Evolutionary conservation across 2,888 invertebrate species (phyloP).

Genomic region (Ophion ellenae): DNA sequence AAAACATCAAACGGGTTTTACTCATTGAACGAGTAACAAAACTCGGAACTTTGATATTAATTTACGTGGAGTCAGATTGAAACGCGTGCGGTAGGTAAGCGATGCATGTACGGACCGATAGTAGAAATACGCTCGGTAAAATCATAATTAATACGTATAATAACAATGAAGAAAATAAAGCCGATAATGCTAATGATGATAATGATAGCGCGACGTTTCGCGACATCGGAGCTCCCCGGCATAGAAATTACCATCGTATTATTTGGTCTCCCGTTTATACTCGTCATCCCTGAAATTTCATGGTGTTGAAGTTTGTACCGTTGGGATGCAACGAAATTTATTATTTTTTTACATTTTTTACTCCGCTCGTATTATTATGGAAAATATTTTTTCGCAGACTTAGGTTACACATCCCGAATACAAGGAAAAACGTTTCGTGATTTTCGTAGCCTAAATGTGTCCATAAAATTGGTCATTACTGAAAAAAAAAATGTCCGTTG

Average conservation of each 20-base stretch:
- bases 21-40: slow-evolving; percentile 24
- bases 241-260: neutral
- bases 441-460: no score
- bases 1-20: slow-evolving; percentile 51
- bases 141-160: neutral
- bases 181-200: slow-evolving; percentile 24
- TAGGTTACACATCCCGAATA: no score
- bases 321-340: no score
- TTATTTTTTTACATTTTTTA: no score
- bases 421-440: no score
- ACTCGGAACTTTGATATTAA: slow-evolving; percentile 46
- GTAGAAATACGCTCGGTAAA: no score
- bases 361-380: no score
- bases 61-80: slow-evolving; percentile 26
- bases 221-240: no score
- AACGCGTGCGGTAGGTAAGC: slow-evolving; percentile 50
- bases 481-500: no score
- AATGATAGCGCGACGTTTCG: neutral
- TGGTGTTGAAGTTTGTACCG: no score
- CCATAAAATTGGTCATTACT: no score
- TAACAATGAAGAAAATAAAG: slow-evolving; percentile 26
- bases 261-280: slow-evolving; percentile 21
- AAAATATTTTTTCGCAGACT: no score
- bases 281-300: neutral
- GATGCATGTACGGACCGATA: neutral